Conservation (phyloP, 2,113 vertebrate species). For the Saimiri boliviensis region DNA sequence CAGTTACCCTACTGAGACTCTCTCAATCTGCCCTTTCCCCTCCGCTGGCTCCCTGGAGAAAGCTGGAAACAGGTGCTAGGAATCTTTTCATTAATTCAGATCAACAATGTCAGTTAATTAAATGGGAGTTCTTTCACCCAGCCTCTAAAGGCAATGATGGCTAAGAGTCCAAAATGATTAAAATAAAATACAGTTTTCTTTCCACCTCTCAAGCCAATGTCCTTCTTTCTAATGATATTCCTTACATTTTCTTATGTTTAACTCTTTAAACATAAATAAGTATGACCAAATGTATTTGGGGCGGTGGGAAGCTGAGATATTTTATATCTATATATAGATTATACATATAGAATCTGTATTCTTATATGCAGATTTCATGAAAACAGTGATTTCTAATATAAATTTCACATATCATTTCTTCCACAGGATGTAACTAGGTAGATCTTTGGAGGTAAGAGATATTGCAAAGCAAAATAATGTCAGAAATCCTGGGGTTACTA, state of each 20-base stretch:
- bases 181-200: conserved; percentile 16
- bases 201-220: background rate
- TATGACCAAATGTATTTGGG: background rate
- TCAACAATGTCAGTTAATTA: conserved; percentile 66
- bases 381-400: background rate
- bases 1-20: conserved; percentile 44
- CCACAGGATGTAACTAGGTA: background rate
- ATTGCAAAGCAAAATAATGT: background rate
- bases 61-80: conserved; percentile 55
- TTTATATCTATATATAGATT: background rate
- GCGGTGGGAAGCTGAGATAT: background rate
- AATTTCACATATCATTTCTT: background rate
- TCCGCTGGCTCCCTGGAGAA: conserved; percentile 48
- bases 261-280: background rate
- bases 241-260: conserved; percentile 6
- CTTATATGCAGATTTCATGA: background rate
- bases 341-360: too few relatives aligned
- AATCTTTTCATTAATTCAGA: conserved; percentile 65
- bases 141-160: conserved; percentile 19
- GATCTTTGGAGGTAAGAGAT: background rate
- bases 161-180: background rate
- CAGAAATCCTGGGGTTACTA: background rate
- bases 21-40: conserved; percentile 35
- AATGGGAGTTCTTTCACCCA: conserved; percentile 43
- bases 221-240: conserved; percentile 26